Conservation (phyloP, 1,140 invertebrate genomes). For the Drosophila neocordata region DNA sequence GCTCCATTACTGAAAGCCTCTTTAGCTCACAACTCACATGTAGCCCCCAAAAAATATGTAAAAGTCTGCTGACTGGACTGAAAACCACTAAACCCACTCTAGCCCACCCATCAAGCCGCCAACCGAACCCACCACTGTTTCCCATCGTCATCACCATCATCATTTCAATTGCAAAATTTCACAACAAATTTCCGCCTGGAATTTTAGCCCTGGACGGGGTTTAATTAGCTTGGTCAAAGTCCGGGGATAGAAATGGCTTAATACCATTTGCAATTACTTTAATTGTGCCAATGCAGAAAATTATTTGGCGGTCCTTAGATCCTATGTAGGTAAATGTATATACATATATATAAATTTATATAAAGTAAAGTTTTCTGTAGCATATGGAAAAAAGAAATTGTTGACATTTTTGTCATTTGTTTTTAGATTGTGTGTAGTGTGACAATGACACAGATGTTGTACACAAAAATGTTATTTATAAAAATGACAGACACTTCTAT, state of each 20-base stretch:
- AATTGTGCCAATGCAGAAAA: constrained; percentile 57
- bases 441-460: constrained; percentile 66
- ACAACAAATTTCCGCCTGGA: constrained; percentile 47
- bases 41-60: neutral
- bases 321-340: constrained; percentile 19
- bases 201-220: constrained; percentile 50
- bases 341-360: neutral
- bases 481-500: constrained; percentile 80
- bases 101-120: neutral
- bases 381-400: constrained; percentile 65
- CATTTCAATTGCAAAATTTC: constrained; percentile 49
- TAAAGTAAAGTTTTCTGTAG: neutral
- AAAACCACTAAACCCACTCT: neutral
- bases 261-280: constrained; percentile 75
- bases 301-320: constrained; percentile 24
- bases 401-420: constrained; percentile 72
- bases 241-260: constrained; percentile 75
- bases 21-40: constrained; percentile 36
- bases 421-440: constrained; percentile 60
- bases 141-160: constrained; percentile 45
- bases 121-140: neutral
- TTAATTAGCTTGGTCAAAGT: constrained; percentile 47
- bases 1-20: constrained; percentile 38
- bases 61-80: constrained; percentile 13
- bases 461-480: constrained; percentile 73